Conservation (phyloP, 23 tunicate genomes). For the Oikopleura dioica region DNA sequence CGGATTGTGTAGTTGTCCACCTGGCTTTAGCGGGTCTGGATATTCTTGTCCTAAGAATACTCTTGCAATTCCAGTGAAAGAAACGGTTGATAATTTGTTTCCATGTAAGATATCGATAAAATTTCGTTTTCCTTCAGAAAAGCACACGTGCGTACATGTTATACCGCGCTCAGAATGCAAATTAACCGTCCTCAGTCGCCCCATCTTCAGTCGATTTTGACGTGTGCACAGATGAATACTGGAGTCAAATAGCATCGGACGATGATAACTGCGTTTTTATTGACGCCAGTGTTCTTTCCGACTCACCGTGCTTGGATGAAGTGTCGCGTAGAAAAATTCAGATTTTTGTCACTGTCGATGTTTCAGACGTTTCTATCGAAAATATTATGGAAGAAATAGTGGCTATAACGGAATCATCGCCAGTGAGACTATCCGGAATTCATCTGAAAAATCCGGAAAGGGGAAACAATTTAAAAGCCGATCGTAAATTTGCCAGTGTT, state of each 20-base stretch:
- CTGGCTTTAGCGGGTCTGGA: not conserved
- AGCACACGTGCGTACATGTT: not conserved
- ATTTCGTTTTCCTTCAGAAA: not conserved
- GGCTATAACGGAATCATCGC: no score
- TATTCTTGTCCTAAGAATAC: not conserved
- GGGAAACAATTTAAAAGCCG: not conserved
- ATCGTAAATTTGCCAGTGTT: not conserved
- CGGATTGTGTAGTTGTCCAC: not conserved
- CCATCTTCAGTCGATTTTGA: not conserved
- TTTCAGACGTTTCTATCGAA: not conserved
- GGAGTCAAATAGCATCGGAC: not conserved
- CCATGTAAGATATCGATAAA: not conserved
- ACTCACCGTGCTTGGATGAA: not conserved
- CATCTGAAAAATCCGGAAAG: not conserved
- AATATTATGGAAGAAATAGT: not conserved
- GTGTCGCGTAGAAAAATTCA: not conserved
- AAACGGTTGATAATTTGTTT: not conserved
- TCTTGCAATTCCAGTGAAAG: not conserved
- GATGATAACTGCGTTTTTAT: not conserved
- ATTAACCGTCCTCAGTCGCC: not conserved
- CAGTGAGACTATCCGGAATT: not conserved
- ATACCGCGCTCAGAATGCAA: not conserved
- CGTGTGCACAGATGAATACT: not conserved
- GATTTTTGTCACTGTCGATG: not conserved
- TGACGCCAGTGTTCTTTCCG: not conserved